Conservation (phyloP, 2,113 vertebrate genomes). For the Callionymus lyra region DNA sequence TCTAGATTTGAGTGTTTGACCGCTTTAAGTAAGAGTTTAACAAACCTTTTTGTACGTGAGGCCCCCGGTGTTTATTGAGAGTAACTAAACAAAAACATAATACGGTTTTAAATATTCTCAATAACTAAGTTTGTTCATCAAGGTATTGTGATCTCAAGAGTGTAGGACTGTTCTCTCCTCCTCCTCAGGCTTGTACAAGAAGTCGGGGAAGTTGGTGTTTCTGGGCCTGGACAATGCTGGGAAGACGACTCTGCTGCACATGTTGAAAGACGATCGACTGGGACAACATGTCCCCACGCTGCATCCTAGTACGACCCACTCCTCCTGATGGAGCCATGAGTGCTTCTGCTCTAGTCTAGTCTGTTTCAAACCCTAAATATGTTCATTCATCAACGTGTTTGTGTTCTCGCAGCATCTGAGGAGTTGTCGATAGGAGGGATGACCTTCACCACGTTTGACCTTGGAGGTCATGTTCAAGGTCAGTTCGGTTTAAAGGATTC, state of each 20-base stretch:
- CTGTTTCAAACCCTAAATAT: no score
- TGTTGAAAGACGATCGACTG: constrained; percentile 92
- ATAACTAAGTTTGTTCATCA: no score
- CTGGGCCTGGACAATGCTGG: constrained; percentile 94
- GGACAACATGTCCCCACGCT: constrained; percentile 91
- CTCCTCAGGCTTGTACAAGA: constrained; percentile 84
- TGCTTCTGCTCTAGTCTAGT: no score
- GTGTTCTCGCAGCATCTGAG: constrained; percentile 76
- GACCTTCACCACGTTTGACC: constrained; percentile 95
- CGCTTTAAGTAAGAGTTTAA: no score
- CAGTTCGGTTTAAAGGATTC: constrained; percentile 10
- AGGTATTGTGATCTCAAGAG: background rate
- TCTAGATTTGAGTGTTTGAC: no score
- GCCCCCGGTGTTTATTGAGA: no score
- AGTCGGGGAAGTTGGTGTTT: constrained; percentile 91
- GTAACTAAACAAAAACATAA: no score
- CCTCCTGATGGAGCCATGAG: no score
- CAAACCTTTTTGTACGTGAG: no score
- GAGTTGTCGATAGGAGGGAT: constrained; percentile 93
- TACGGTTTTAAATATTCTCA: no score
- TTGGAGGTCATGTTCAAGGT: constrained; percentile 95
- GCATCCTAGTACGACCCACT: constrained; percentile 84
- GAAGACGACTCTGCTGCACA: constrained; percentile 94
- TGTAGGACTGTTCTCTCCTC: background rate
- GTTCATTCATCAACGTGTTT: background rate